Evolutionary conservation across 2,888 invertebrate species (phyloP), one percentile per base, ranked within the genome.

Genomic region (Cataglyphis albicans): DNA sequence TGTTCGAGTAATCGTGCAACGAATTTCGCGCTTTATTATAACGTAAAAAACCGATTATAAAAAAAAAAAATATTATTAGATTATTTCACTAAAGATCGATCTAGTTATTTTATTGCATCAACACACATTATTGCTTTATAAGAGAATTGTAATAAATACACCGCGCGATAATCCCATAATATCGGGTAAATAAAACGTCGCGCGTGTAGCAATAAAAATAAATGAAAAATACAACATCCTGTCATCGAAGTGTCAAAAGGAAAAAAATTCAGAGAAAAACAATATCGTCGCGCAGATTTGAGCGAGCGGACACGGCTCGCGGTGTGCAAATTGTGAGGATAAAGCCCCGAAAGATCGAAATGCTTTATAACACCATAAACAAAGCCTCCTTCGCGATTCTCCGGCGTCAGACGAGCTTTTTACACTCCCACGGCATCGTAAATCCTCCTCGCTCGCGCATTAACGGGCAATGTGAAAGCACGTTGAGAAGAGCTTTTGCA

Each of bases 401-500:
- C 57, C 44, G 32, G 38, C 78, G 68, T 67, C 48, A 61, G 35
- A 81, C 72, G 72, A 72, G 81, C 81, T 81, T 85, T 85, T 85
- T 85, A 81, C 81, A 67, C 74, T 75, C 72, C 38, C 64, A n/a
- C 35, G 55, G 44, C 57, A 32, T 85, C 85, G 85, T 85, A 85
- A 85, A 85, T 85, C 84, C 73, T 81, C 73, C 21, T 21, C 21
- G 35, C 52, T 52, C 63, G 78, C 67, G 84, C 83, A 83, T 78
- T 83, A 83, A 83, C 83, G 73, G 48, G 78, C 78, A 70, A 78
- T 57, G 70, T 70, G 78, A 78, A 80, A 68, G 76, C 75, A 65
- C 76, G 48, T 52, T 80, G 64, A 59, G 63, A 80, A 48, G 78
- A 72, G 78, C 44, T 59, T n/a, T 72, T 72, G 70, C 72, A 44